Evolutionary conservation across 2,797 vertebrate genomes (phyloP).

Genomic region (Zalophus californianus): DNA sequence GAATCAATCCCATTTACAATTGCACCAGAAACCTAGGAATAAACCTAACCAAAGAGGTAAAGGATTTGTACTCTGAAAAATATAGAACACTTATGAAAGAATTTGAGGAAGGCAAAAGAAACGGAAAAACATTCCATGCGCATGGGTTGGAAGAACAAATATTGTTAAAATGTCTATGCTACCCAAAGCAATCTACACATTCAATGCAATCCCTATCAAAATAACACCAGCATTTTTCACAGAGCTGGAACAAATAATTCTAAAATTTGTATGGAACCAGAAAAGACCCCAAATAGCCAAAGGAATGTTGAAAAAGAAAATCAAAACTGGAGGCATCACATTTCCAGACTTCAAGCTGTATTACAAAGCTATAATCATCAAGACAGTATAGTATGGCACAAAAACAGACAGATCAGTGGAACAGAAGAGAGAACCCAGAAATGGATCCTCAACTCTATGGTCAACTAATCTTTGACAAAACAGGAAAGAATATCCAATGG

Average conservation of each 20-base stretch:
- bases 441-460: no score
- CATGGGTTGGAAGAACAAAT: neutral
- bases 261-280: neutral
- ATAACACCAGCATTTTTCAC: neutral
- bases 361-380: neutral
- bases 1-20: neutral
- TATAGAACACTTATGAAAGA: neutral
- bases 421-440: neutral
- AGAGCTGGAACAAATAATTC: neutral
- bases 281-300: no score
- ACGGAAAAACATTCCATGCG: neutral
- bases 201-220: no score
- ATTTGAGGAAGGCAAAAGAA: neutral
- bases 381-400: no score
- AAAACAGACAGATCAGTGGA: neutral
- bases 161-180: neutral
- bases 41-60: neutral
- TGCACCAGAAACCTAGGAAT: neutral
- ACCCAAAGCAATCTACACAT: no score
- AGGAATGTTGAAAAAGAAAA: neutral
- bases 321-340: neutral
- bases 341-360: neutral
- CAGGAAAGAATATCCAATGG: no score
- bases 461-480: no score
- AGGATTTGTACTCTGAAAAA: neutral